Evolutionary conservation across 2,797 vertebrate genomes (phyloP), one percentile per base, ranked within the genome.

Genomic region (Antennarius maculatus): DNA sequence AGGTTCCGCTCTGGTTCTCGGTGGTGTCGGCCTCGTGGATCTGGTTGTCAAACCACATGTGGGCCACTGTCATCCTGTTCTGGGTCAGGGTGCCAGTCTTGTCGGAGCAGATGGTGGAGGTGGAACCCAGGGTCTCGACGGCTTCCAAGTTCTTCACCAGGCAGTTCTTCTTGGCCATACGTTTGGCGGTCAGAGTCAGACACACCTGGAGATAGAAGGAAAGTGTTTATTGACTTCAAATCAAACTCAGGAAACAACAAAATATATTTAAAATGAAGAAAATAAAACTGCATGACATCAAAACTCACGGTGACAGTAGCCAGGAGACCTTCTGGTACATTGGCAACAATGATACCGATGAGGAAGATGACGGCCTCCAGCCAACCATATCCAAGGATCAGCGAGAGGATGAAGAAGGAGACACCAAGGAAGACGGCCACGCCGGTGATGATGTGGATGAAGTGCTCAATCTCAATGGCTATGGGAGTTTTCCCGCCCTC

Each of bases 11-110:
- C 39, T 97, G 96, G 78, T 97, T 95, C 80, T 97, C 96, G 0
- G 96, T 97, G 91, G 96, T 97, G 84, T 97, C 96, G 0, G 96
- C 96, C 90, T 97, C 96, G 0, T 97, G 96, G 88, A 97, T 97
- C 93, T 97, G 96, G 91, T 97, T 97, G 92, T 97, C 96, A 2
- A 97, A 97, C 96, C 96, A 97, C 96, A 97, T 97, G 89, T 97
- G 96, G 56, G 96, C 96, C 2, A 97, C 96, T 0, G 96, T 97
- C 96, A 97, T 97, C 60, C 96, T 93, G 93, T 97, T 97, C 92
- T 97, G 96, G 55, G 96, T 97, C 77, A 97, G 92, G 41, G 96
- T 97, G 23, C 96, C 96, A 0, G 96, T 97, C 87, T 97, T 97
- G 90, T 97, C 96, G 0, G 96, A 97, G 92, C 96, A 97, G 90